Percentiles rank a stretch among this genome's conserved stretches.
Conservation (phyloP, 2,888 invertebrate species). For the Campaea margaritaria region DNA sequence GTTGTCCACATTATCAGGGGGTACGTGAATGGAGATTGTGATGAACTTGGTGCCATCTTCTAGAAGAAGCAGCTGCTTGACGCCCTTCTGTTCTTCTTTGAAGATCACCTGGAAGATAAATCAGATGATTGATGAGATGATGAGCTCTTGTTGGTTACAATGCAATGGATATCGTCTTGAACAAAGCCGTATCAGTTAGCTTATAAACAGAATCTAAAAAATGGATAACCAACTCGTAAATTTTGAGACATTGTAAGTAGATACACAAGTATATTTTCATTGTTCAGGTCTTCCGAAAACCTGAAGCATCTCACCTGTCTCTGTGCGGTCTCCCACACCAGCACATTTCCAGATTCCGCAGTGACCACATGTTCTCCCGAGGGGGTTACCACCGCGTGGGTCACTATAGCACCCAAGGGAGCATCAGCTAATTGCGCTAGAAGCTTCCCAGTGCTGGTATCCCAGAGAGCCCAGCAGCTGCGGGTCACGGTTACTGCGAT, state of each 20-base stretch:
- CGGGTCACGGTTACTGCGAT: slow-evolving; percentile 97
- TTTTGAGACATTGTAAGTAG: no score
- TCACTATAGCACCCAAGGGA: slow-evolving; percentile 96
- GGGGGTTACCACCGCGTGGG: slow-evolving; percentile 95
- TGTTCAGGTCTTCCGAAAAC: neutral
- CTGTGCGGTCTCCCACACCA: slow-evolving; percentile 91
- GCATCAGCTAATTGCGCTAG: slow-evolving; percentile 95
- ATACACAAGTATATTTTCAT: no score
- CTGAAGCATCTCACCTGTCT: slow-evolving; percentile 62
- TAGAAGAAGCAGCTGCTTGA: slow-evolving; percentile 90
- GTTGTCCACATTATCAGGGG: slow-evolving; percentile 86
- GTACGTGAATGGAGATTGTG: slow-evolving; percentile 88
- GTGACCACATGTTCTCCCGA: slow-evolving; percentile 94
- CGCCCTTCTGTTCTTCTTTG: slow-evolving; percentile 93
- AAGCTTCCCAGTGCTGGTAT: slow-evolving; percentile 93
- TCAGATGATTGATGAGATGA: no score
- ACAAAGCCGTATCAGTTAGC: no score
- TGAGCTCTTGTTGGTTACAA: no score
- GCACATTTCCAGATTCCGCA: slow-evolving; percentile 95
- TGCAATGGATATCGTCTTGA: no score
- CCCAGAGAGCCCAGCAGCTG: slow-evolving; percentile 98
- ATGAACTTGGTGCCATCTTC: slow-evolving; percentile 91
- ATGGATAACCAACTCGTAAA: no score
- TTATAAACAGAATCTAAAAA: no score
- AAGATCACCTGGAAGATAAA: slow-evolving; percentile 87